A percentile compares a stretch with the other conserved stretches of the same genome.
These are phyloP conservation scores for Mythimna vitellina DNA, from an alignment of 2,888 invertebrate genomes.

Conservation along the genomic window DNA sequence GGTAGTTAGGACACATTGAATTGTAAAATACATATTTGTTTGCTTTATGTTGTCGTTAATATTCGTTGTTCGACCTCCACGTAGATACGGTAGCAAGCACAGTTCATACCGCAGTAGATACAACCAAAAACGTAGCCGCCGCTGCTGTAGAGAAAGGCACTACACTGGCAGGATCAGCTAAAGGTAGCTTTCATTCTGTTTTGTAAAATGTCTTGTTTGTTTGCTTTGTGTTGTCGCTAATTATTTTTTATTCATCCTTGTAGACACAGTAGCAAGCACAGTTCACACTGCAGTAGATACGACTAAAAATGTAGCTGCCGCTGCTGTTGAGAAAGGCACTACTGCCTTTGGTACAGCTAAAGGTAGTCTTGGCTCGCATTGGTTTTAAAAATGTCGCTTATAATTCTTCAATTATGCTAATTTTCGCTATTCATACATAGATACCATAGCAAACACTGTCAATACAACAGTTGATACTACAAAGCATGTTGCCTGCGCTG, in stretches of 20 bases:
- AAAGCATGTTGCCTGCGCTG: slow-evolving; percentile 71
- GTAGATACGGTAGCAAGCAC: slow-evolving; percentile 38
- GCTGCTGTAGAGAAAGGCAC: slow-evolving; percentile 25
- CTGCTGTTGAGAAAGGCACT: slow-evolving; percentile 57
- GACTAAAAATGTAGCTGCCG: slow-evolving; percentile 66
- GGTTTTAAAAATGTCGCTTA: not conserved
- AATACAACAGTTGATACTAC: slow-evolving; percentile 70
- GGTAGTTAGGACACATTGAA: slow-evolving; percentile 31
- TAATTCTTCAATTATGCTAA: slow-evolving; percentile 16
- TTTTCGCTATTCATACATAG: slow-evolving; percentile 28
- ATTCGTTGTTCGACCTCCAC: not conserved
- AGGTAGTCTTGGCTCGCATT: slow-evolving; percentile 33
- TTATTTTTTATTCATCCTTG: not conserved
- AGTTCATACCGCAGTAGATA: slow-evolving; percentile 29
- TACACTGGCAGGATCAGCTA: slow-evolving; percentile 18
- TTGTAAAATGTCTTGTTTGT: not conserved
- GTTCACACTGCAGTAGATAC: slow-evolving; percentile 67
- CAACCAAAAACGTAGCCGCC: slow-evolving; percentile 30
- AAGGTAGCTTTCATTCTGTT: slow-evolving; percentile 3
- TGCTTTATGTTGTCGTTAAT: slow-evolving; percentile 21
- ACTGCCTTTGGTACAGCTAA: slow-evolving; percentile 28
- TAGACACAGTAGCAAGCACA: slow-evolving; percentile 60
- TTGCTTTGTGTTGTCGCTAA: slow-evolving; percentile 26
- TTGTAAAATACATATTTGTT: not conserved
- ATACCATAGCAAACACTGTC: slow-evolving; percentile 64